A percentile compares a stretch with the other conserved stretches of the same genome.
These are phyloP conservation scores for Copidosoma aretas DNA, from an alignment of 2,888 invertebrate species.

Conservation along the genomic window DNA sequence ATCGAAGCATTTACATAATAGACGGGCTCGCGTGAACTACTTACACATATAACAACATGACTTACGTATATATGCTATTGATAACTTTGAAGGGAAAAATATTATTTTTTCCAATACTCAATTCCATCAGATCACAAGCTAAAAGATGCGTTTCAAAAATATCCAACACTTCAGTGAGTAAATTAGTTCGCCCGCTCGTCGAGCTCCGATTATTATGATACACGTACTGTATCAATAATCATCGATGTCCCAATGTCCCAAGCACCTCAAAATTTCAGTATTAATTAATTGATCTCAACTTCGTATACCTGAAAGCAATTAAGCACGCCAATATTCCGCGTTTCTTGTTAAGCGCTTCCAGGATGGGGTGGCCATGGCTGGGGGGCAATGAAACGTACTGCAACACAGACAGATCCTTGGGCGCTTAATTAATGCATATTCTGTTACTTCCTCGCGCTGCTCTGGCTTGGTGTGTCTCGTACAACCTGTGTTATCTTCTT, in stretches of 20 bases:
- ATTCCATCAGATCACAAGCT: too few species aligned
- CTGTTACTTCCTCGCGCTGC: not conserved
- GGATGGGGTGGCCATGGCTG: too few species aligned
- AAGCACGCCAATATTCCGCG: slow-evolving; percentile 8
- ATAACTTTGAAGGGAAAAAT: too few species aligned
- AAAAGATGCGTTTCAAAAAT: too few species aligned
- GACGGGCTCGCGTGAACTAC: too few species aligned
- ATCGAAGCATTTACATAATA: too few species aligned
- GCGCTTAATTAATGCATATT: slow-evolving; percentile 29
- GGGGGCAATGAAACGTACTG: not conserved
- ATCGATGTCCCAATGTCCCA: not conserved
- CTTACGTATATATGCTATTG: too few species aligned
- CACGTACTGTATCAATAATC: not conserved
- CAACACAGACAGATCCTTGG: slow-evolving; percentile 13
- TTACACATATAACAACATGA: too few species aligned
- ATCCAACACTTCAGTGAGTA: too few species aligned
- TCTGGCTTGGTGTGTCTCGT: not conserved
- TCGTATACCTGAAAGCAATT: slow-evolving; percentile 9
- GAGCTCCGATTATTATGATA: not conserved
- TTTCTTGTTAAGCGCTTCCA: slow-evolving; percentile 11
- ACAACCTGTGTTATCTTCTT: not conserved
- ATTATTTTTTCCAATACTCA: too few species aligned
- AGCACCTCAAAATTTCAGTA: not conserved
- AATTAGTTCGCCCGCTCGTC: not conserved
- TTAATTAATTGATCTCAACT: not conserved